These are phyloP conservation scores for Microctenopoma stevenorrisi DNA, from an alignment of 2,797 vertebrate genomes.

Conservation along the genomic window DNA sequence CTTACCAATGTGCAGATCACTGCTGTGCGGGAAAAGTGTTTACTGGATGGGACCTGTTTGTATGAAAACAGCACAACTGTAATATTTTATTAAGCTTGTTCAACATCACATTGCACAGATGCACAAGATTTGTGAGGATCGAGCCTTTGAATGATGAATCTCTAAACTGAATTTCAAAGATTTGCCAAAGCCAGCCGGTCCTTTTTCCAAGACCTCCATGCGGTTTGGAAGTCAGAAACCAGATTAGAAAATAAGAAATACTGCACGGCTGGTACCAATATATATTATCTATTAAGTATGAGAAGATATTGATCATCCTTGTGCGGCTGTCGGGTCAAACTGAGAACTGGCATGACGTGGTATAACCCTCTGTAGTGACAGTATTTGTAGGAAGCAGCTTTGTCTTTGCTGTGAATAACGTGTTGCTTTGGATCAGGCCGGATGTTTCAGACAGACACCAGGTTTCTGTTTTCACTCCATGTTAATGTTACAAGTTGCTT, in stretches of 20 bases:
- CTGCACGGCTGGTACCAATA: neutral
- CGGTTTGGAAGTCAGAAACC: constrained; percentile 18
- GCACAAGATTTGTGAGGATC: constrained; percentile 54
- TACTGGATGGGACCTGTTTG: constrained; percentile 28
- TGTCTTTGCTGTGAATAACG: constrained; percentile 51
- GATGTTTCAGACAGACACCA: constrained; percentile 68
- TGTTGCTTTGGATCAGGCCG: constrained; percentile 45
- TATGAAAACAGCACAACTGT: constrained; percentile 31
- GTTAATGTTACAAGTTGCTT: constrained; percentile 80
- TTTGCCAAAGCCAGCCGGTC: constrained; percentile 39
- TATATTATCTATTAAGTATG: neutral
- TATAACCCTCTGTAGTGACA: constrained; percentile 16
- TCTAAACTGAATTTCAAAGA: constrained; percentile 64
- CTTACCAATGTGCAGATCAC: neutral
- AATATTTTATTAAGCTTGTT: constrained; percentile 80
- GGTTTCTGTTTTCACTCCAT: constrained; percentile 78
- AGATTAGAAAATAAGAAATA: constrained; percentile 4
- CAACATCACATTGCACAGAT: constrained; percentile 74
- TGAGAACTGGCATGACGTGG: neutral
- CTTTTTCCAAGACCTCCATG: constrained; percentile 21
- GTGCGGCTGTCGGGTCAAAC: neutral
- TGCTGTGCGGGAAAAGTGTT: neutral
- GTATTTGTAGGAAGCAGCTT: constrained; percentile 25
- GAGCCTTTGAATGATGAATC: constrained; percentile 51
- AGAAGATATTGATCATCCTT: neutral